Evolutionary conservation across 2,797 vertebrate genomes (phyloP), one percentile per base, ranked within the genome.

Genomic region (Tachyglossus aculeatus): DNA sequence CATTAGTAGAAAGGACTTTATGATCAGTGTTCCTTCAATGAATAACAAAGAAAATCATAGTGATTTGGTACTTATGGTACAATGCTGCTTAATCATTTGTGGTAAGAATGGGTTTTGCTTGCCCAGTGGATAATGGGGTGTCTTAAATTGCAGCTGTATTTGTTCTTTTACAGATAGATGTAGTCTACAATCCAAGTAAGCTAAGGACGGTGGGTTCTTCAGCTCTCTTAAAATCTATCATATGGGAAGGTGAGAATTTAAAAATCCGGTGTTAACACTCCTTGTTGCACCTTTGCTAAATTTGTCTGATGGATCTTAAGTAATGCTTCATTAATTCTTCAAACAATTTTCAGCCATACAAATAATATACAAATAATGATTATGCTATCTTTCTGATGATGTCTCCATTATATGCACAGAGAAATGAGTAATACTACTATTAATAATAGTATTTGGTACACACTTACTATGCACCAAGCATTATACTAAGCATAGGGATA

Each of bases 21-120:
- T 66, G 58, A 78, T 67, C 75, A 74, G 18, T 34, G 76, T 83
- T 67, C 12, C 37, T 80, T 73, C 32, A 67, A 40, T 62, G 54
- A 72, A 69, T 31, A 65, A 4, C 5, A 75, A 67, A 64, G 13
- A 51, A 72, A 79, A 63, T 10, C 5, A 54, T 69, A 68, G 51
- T 70, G 53, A 71, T 65, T 71, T 68, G 4, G 47, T 56, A 61
- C 67, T 81, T 78, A 3, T 39, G 66, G 62, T 44, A 74, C 31
- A 74, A 47, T 48, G 2, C 4, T 67, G 2, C 3, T 21, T 61
- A 10, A 21, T 21, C 34, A 58, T 61, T 2, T 76, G 25, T 52
- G 80, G 29, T 48, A 78, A 84, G 47, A 13, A 80, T 18, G 24
- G 22, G 39, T 24, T 64, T 64, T 21, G 18, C 56, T 84, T 43